These are phyloP conservation scores for Hemaris fuciformis DNA, from an alignment of 2,888 invertebrate species.

Conservation along the genomic window DNA sequence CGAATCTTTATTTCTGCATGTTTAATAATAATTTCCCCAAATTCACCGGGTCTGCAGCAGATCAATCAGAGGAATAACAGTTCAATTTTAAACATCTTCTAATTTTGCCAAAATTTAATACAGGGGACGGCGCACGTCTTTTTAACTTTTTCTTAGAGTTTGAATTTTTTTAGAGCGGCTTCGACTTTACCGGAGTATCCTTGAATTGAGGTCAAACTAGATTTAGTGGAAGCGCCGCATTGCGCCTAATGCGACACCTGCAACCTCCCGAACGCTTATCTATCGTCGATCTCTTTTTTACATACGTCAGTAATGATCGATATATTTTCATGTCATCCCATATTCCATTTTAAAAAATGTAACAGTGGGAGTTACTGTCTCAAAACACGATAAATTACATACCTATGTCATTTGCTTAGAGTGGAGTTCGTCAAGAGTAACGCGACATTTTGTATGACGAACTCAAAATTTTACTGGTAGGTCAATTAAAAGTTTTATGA, in stretches of 20 bases:
- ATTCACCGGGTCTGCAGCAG: too few species aligned
- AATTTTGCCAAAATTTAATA: background rate
- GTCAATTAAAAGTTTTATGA: too few species aligned
- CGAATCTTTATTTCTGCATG: too few species aligned
- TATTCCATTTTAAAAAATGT: too few species aligned
- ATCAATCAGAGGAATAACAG: too few species aligned
- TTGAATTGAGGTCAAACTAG: slow-evolving; percentile 66
- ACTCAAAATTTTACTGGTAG: too few species aligned
- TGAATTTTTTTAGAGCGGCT: slow-evolving; percentile 25
- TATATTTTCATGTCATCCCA: background rate
- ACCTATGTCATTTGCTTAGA: too few species aligned
- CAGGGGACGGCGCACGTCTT: background rate
- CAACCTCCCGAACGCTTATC: slow-evolving; percentile 33
- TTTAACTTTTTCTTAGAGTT: slow-evolving; percentile 15
- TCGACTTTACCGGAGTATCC: slow-evolving; percentile 30
- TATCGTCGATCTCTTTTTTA: slow-evolving; percentile 4
- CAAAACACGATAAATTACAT: too few species aligned
- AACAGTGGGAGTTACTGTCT: too few species aligned
- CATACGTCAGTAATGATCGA: background rate
- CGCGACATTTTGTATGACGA: too few species aligned
- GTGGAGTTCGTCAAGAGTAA: too few species aligned
- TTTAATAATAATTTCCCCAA: too few species aligned
- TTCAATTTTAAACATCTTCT: background rate
- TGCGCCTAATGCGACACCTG: slow-evolving; percentile 73
- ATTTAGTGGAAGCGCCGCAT: slow-evolving; percentile 65